Evolutionary conservation across 2,888 invertebrate species (phyloP).

Genomic region (Eilema caniola): DNA sequence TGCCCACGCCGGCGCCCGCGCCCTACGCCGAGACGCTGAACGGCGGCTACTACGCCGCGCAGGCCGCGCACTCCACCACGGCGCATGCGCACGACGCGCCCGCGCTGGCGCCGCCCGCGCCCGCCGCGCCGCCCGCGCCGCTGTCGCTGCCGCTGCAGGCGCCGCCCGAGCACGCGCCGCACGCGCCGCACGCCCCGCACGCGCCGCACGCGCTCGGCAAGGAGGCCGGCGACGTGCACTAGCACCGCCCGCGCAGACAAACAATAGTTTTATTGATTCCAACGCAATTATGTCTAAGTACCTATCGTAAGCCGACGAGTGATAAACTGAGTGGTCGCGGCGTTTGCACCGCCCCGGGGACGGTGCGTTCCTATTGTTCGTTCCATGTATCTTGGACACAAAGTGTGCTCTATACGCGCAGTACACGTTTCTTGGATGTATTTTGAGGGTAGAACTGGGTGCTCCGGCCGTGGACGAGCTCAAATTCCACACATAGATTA

Average conservation of each 20-base stretch:
- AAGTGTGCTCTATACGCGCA: too few species aligned
- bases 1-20: slow-evolving; percentile 68
- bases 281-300: slow-evolving; percentile 78
- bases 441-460: too few species aligned
- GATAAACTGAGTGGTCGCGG: slow-evolving; percentile 63
- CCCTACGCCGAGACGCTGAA: slow-evolving; percentile 84
- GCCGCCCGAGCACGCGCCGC: slow-evolving; percentile 58
- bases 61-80: slow-evolving; percentile 96
- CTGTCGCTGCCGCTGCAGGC: slow-evolving; percentile 45
- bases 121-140: slow-evolving; percentile 70
- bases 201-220: slow-evolving; percentile 84
- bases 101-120: slow-evolving; percentile 66
- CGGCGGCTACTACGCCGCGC: slow-evolving; percentile 92
- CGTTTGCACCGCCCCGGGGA: too few species aligned
- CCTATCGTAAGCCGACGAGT: slow-evolving; percentile 73
- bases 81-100: slow-evolving; percentile 71
- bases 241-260: slow-evolving; percentile 65
- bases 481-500: too few species aligned
- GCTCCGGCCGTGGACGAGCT: too few species aligned
- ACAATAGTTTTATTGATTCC: slow-evolving; percentile 82
- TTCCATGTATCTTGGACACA: too few species aligned
- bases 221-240: slow-evolving; percentile 95
- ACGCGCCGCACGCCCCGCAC: slow-evolving; percentile 23
- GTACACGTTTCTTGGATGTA: too few species aligned
- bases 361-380: too few species aligned